Conservation (phyloP, 1,140 invertebrate species). For the Drosophila pseudoananassae region DNA sequence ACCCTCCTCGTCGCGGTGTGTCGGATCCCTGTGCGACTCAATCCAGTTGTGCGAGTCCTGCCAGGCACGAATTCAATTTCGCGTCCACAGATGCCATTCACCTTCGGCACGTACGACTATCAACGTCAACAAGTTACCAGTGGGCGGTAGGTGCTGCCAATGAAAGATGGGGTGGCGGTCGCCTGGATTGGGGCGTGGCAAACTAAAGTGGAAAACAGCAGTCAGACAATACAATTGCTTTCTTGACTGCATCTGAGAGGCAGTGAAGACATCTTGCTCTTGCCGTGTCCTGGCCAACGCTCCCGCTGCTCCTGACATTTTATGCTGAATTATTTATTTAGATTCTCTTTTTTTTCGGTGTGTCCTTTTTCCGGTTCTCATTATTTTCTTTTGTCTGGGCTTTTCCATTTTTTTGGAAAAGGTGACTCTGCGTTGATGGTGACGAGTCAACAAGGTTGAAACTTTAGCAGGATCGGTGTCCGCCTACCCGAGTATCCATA, state of each 20-base stretch:
- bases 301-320: slow-evolving; percentile 69
- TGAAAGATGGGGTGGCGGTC: background rate
- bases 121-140: slow-evolving; percentile 80
- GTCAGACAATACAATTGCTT: slow-evolving; percentile 82
- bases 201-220: slow-evolving; percentile 78
- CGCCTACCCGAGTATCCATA: slow-evolving; percentile 5
- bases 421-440: slow-evolving; percentile 44
- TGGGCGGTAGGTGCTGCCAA: background rate
- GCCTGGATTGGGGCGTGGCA: slow-evolving; percentile 51
- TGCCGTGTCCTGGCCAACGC: slow-evolving; percentile 48
- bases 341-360: slow-evolving; percentile 49
- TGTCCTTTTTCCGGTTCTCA: slow-evolving; percentile 25
- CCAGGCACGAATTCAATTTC: slow-evolving; percentile 82
- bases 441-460: slow-evolving; percentile 60
- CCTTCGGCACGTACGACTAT: slow-evolving; percentile 81
- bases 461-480: slow-evolving; percentile 56
- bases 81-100: slow-evolving; percentile 82
- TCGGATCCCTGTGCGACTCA: slow-evolving; percentile 56
- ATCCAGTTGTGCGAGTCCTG: slow-evolving; percentile 62
- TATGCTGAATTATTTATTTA: slow-evolving; percentile 82
- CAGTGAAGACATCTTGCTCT: slow-evolving; percentile 43
- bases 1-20: background rate
- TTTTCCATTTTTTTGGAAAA: slow-evolving; percentile 65
- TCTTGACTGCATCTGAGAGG: slow-evolving; percentile 70
- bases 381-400: slow-evolving; percentile 45